Percentiles rank a stretch among this genome's conserved stretches.
phyloP scores from a whole-genome alignment of 1,140 invertebrate genomes.

The Meloidogyne floridensis region DNA sequence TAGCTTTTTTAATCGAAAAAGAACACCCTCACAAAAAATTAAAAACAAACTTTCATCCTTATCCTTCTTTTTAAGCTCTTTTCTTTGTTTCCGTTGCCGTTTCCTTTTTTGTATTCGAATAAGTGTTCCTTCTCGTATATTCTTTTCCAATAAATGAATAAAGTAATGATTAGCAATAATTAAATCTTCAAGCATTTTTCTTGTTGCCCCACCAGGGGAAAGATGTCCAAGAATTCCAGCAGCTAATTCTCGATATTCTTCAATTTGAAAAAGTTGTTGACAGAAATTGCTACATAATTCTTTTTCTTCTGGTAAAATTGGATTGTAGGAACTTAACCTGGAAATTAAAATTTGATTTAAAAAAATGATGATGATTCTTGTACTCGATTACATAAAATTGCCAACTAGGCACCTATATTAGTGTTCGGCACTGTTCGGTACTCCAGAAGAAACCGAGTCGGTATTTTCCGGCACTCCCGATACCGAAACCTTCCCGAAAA shows the following conservation, averaged over 20 bases:
- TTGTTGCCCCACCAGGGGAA: conserved; percentile 34
- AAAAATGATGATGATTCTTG: not conserved
- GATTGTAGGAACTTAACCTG: conserved; percentile 7
- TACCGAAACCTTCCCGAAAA: too few species aligned
- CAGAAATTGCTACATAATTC: conserved; percentile 35
- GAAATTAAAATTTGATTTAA: too few species aligned
- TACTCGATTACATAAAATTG: too few species aligned
- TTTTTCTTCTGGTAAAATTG: conserved; percentile 30
- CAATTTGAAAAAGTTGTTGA: conserved; percentile 40
- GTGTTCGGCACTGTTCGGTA: too few species aligned
- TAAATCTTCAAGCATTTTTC: conserved; percentile 49
- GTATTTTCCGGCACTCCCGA: too few species aligned
- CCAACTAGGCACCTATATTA: too few species aligned
- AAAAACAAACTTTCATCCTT: conserved; percentile 16
- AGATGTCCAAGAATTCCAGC: conserved; percentile 20
- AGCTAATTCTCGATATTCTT: conserved; percentile 45
- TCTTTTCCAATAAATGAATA: conserved; percentile 44
- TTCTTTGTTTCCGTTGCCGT: conserved; percentile 27
- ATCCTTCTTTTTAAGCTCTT: conserved; percentile 27
- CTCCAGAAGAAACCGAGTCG: too few species aligned
- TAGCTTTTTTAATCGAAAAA: too few species aligned
- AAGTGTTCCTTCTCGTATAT: conserved; percentile 35
- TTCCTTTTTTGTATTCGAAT: conserved; percentile 41
- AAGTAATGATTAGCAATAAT: conserved; percentile 51
- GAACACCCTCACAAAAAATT: too few species aligned